Conservation (phyloP, 2,113 vertebrate species). For the Eclectus roratus region DNA sequence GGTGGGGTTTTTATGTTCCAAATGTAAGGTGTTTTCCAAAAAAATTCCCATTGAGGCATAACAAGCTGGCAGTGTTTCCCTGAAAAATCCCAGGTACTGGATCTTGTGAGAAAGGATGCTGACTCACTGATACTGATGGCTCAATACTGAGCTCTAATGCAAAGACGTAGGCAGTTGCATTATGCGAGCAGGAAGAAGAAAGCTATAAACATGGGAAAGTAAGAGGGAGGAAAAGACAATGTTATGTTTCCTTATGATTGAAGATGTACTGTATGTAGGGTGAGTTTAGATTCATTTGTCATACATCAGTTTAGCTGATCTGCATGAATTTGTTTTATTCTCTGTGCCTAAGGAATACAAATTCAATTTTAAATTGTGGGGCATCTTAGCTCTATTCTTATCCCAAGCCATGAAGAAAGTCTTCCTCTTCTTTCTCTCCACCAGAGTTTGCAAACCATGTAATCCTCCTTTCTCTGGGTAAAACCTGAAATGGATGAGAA, state of each 20-base stretch:
- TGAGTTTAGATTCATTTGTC: not conserved
- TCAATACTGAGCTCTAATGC: not conserved
- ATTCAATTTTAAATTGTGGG: not conserved
- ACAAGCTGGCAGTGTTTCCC: slow-evolving; percentile 28
- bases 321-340: not conserved
- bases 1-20: not conserved
- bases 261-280: not conserved
- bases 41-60: slow-evolving; percentile 9
- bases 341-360: not conserved
- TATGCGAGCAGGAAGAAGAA: not conserved
- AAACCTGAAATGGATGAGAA: not conserved
- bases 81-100: slow-evolving; percentile 52
- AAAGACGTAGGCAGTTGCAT: not conserved
- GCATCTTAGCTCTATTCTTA: not conserved
- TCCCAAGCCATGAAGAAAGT: not conserved
- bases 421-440: not conserved
- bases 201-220: not conserved
- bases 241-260: not conserved
- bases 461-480: not conserved
- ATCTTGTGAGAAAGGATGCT: slow-evolving; percentile 35
- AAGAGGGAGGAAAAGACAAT: not conserved
- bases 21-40: slow-evolving; percentile 63
- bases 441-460: not conserved
- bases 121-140: slow-evolving; percentile 31
- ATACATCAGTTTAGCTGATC: not conserved